A percentile compares a stretch with the other conserved stretches of the same genome.
Conservation (phyloP, 2,113 vertebrate genomes). For the Dascyllus trimaculatus region DNA sequence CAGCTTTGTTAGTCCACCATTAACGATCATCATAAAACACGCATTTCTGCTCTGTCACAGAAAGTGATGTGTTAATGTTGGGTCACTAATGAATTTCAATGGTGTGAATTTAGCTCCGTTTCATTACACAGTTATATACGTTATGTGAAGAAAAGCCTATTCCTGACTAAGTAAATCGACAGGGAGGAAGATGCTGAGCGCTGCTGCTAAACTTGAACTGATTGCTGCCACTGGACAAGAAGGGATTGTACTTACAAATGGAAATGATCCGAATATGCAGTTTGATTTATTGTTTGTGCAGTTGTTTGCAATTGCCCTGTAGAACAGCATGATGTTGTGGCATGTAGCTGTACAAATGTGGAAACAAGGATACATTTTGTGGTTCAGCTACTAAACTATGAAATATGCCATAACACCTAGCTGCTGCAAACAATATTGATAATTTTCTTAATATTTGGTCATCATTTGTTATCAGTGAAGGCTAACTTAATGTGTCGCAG, state of each 20-base stretch:
- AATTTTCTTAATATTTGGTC: background rate
- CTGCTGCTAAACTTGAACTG: conserved; percentile 71
- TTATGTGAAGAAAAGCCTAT: conserved; percentile 86
- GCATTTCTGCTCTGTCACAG: conserved; percentile 63
- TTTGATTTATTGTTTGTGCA: conserved; percentile 34
- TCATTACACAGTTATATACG: conserved; percentile 87
- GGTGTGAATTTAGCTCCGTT: conserved; percentile 75
- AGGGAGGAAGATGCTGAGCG: conserved; percentile 66
- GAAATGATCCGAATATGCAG: conserved; percentile 46
- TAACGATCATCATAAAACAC: conserved; percentile 64
- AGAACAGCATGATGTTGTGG: conserved; percentile 23
- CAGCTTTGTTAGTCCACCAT: conserved; percentile 57
- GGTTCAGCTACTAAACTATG: conserved; percentile 1
- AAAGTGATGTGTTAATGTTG: conserved; percentile 78
- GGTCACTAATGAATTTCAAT: conserved; percentile 87
- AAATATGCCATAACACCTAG: background rate
- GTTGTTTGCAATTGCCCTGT: conserved; percentile 4
- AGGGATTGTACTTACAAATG: conserved; percentile 34
- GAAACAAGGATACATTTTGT: conserved; percentile 18
- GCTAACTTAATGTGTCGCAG: background rate
- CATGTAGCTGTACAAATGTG: conserved; percentile 27
- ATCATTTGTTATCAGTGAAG: background rate
- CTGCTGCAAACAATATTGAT: background rate
- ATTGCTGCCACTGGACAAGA: conserved; percentile 29
- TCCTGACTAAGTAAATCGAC: conserved; percentile 87